Percentiles rank a stretch among this genome's conserved stretches.
phyloP scores from a whole-genome alignment of 2,113 vertebrate species.

The Leucopternis melanops region DNA sequence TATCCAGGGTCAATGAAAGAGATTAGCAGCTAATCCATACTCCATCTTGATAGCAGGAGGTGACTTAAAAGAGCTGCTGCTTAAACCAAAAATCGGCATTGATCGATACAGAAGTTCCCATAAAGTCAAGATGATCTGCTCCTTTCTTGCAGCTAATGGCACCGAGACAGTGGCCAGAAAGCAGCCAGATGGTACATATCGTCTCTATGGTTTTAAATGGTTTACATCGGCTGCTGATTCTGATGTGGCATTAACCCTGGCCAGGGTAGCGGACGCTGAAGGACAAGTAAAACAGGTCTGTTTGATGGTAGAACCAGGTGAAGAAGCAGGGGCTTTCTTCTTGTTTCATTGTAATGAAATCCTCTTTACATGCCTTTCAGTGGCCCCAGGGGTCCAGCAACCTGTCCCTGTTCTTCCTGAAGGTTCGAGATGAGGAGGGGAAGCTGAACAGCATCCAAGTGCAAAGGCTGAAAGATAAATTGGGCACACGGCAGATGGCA shows the following conservation, averaged over 20 bases:
- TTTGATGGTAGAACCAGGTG: background rate
- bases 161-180: constrained; percentile 80
- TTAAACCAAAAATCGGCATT: background rate
- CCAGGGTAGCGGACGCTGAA: constrained; percentile 67
- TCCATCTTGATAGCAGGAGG: background rate
- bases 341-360: background rate
- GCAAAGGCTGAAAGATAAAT: constrained; percentile 85
- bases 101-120: background rate
- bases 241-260: constrained; percentile 81
- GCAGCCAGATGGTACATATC: constrained; percentile 75
- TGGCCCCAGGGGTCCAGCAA: constrained; percentile 74
- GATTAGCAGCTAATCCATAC: background rate
- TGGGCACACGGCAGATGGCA: constrained; percentile 84
- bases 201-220: constrained; percentile 84
- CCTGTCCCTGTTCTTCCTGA: constrained; percentile 83
- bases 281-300: constrained; percentile 69
- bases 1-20: background rate
- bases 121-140: background rate
- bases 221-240: constrained; percentile 87
- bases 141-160: constrained; percentile 63
- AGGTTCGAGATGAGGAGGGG: constrained; percentile 71
- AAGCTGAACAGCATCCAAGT: constrained; percentile 77
- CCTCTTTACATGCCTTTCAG: background rate
- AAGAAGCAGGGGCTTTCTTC: background rate
- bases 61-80: background rate